phyloP scores from a whole-genome alignment of 2,888 invertebrate species.

The Cosmorhoe ocellata region DNA sequence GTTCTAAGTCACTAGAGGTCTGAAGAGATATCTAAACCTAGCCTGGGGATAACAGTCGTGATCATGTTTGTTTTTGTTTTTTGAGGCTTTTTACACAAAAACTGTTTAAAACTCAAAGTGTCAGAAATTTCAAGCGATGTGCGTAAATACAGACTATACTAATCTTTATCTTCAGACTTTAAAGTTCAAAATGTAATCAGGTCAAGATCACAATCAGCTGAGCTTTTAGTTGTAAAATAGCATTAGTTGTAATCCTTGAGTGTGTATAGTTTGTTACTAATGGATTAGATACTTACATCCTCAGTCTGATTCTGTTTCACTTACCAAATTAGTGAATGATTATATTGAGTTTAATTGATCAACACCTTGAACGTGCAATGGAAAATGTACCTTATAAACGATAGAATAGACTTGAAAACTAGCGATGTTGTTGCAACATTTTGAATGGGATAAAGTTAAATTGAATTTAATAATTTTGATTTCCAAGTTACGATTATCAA shows the following conservation, averaged over 20 bases:
- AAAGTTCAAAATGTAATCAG: slow-evolving; percentile 4
- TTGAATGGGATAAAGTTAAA: slow-evolving; percentile 21
- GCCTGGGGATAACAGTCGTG: too few species aligned
- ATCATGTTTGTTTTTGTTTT: too few species aligned
- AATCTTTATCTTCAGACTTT: neutral
- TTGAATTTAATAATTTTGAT: slow-evolving; percentile 34
- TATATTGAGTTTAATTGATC: slow-evolving; percentile 23
- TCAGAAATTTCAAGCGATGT: too few species aligned
- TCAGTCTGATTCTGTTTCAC: slow-evolving; percentile 16
- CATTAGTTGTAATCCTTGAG: slow-evolving; percentile 64
- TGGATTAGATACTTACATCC: slow-evolving; percentile 33
- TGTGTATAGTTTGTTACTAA: slow-evolving; percentile 56
- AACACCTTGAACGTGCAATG: neutral
- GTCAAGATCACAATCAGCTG: slow-evolving; percentile 45
- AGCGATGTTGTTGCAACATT: neutral
- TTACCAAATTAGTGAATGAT: slow-evolving; percentile 25
- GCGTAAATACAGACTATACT: too few species aligned
- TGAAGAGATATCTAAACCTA: too few species aligned
- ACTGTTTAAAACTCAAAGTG: too few species aligned
- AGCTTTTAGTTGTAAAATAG: slow-evolving; percentile 65
- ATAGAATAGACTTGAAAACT: neutral
- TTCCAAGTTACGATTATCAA: slow-evolving; percentile 30
- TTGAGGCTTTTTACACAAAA: too few species aligned
- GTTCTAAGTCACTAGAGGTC: too few species aligned
- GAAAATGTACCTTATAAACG: neutral